Evolutionary conservation across 1,140 invertebrate species (phyloP).

Genomic region (Drosophila cardini): DNA sequence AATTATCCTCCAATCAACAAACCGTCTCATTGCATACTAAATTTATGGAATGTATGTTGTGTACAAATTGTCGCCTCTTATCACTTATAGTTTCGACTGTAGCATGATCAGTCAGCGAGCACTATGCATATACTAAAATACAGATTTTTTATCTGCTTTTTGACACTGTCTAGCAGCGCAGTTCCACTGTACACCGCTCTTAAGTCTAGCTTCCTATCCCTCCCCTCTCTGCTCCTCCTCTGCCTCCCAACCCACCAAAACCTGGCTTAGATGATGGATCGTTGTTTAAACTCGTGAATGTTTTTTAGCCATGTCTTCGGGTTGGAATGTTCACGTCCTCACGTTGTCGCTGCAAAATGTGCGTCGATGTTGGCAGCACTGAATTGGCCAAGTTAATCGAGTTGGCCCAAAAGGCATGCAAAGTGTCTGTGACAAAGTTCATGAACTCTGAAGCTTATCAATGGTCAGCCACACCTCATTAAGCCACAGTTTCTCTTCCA

Average conservation of each 20-base stretch:
- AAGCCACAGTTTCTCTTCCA: constrained; percentile 60
- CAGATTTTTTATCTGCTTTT: too few species aligned
- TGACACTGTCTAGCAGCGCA: too few species aligned
- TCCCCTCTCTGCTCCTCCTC: constrained; percentile 2
- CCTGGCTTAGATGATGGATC: constrained; percentile 64
- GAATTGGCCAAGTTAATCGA: constrained; percentile 9
- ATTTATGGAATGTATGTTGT: too few species aligned
- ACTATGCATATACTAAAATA: too few species aligned
- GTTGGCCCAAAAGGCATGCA: constrained; percentile 1
- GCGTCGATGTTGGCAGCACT: constrained; percentile 26
- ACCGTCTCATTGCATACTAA: too few species aligned
- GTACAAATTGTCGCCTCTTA: too few species aligned
- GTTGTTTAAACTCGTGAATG: constrained; percentile 68
- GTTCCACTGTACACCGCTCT: too few species aligned
- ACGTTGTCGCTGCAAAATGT: constrained; percentile 56
- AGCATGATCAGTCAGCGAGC: too few species aligned
- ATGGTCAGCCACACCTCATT: constrained; percentile 56
- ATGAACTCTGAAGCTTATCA: constrained; percentile 59
- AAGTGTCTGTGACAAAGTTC: constrained; percentile 55
- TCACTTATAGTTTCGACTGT: too few species aligned
- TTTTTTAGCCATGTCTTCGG: constrained; percentile 10
- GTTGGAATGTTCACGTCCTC: constrained; percentile 44
- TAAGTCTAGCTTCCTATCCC: too few species aligned
- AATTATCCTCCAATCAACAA: too few species aligned
- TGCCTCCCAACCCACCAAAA: not conserved